Evolutionary conservation across 2,113 vertebrate species (phyloP), one percentile per base, ranked within the genome.

Genomic region (Typhlomys cinereus): DNA sequence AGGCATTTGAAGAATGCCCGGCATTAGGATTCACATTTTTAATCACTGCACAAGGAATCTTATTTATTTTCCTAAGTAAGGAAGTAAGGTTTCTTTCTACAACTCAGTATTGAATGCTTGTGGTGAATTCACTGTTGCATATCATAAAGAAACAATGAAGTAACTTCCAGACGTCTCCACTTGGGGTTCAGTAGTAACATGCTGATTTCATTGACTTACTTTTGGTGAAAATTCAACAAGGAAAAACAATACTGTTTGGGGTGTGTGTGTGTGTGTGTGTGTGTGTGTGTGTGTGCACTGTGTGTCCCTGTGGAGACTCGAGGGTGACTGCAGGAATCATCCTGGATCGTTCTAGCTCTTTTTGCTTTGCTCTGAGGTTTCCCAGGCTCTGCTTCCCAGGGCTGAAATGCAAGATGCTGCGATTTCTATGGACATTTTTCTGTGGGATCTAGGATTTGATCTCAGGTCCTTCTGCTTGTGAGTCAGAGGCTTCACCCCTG

Each of bases 31-130:
- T 41, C 80, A 59, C 17, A 15, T 69, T 71, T 61, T 67, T 34
- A 87, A 62, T 34, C 34, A 52, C 27, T n/a, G 4, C 7, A 44
- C 11, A 59, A 93, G 52, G 25, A 27, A 25, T 54, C 31, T 46
- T 82, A 4, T 71, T 76, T 81, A 29, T 59, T 90, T 94, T 67
- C 34, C 78, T 62, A 21, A 44, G 12, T 74, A 29, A n/a, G 70
- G 34, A 87, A 92, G 64, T 82, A 27, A 74, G 73, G 71, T 25
- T 62, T 86, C 83, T 81, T 20, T 62, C 82, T 66, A 62, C 84
- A 96, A 64, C 12, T 85, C 61, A 73, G 0, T 75, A 73, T 73
- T 86, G 62, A 50, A 8, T 80, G 52, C 34, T n/a, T 64, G 1
- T 57, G 61, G 11, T 36, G 73, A 50, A 50, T 85, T 91, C 20